phyloP scores from a whole-genome alignment of 2,113 vertebrate genomes.

The Phalacrocorax carbo region DNA sequence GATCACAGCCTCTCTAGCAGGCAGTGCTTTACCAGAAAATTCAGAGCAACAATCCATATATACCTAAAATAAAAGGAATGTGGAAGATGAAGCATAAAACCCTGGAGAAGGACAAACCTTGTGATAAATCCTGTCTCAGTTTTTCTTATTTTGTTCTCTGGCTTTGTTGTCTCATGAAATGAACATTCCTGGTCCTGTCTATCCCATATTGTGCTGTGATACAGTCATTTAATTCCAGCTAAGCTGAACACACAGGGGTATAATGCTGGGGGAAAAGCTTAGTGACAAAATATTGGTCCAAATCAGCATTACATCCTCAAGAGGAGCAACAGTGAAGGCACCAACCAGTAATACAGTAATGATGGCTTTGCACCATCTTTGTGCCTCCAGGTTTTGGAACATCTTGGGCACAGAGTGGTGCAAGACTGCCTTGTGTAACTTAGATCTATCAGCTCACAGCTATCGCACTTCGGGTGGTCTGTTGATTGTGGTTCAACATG shows the following conservation, averaged over 20 bases:
- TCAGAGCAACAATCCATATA: slow-evolving; percentile 45
- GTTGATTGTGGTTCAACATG: not conserved
- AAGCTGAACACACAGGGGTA: not conserved
- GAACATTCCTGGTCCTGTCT: not conserved
- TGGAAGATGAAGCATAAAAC: slow-evolving; percentile 1
- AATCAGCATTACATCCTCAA: not conserved
- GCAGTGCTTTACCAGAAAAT: slow-evolving; percentile 41
- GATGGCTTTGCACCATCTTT: not conserved
- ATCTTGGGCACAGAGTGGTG: not conserved
- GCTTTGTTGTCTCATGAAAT: not conserved
- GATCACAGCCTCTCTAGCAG: slow-evolving; percentile 30
- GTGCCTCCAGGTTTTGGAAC: not conserved
- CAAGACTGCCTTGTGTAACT: not conserved
- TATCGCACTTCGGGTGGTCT: not conserved
- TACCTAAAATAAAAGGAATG: slow-evolving; percentile 54
- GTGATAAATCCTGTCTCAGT: slow-evolving; percentile 15
- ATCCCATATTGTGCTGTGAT: not conserved
- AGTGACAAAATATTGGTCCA: not conserved
- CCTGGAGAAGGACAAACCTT: not conserved
- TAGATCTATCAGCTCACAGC: not conserved
- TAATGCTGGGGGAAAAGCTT: not conserved
- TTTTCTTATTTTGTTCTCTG: slow-evolving; percentile 35
- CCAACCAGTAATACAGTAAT: not conserved
- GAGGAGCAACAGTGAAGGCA: not conserved
- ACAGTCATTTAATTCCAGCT: not conserved